Evolutionary conservation across 2,113 vertebrate genomes (phyloP).

Genomic region (Tinamus guttatus): DNA sequence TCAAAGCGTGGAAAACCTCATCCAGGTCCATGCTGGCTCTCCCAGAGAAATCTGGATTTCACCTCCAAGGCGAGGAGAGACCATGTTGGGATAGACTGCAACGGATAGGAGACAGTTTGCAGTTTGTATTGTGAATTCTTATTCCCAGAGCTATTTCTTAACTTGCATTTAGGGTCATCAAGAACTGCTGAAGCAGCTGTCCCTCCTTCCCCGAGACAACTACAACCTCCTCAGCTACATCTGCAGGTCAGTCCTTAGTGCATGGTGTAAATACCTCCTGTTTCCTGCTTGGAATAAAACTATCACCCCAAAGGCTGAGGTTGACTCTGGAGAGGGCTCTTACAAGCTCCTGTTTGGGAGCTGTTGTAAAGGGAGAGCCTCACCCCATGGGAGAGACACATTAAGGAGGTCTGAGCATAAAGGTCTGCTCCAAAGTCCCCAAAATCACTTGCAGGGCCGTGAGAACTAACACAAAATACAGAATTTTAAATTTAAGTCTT

Average conservation of each 20-base stretch:
- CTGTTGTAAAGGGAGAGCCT: neutral
- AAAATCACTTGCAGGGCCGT: neutral
- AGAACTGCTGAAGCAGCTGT: constrained; percentile 87
- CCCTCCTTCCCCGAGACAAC: constrained; percentile 87
- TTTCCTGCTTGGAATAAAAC: neutral
- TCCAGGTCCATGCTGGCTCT: neutral
- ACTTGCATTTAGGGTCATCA: constrained; percentile 81
- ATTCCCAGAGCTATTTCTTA: neutral
- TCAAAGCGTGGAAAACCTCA: neutral
- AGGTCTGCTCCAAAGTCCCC: no score
- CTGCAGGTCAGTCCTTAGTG: constrained; percentile 84
- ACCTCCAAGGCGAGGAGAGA: neutral
- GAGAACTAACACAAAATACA: neutral
- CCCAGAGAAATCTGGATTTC: neutral
- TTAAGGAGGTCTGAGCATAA: neutral
- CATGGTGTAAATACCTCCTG: neutral
- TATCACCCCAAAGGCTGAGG: neutral
- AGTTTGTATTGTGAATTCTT: fast-evolving
- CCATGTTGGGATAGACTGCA: neutral
- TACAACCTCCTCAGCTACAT: constrained; percentile 95
- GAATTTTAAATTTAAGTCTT: neutral
- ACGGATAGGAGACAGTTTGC: neutral
- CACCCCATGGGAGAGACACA: neutral
- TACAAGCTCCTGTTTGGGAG: fast-evolving
- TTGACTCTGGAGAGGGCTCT: neutral